Evolutionary conservation across 2,113 vertebrate genomes (phyloP).

Genomic region (Mugil cephalus): DNA sequence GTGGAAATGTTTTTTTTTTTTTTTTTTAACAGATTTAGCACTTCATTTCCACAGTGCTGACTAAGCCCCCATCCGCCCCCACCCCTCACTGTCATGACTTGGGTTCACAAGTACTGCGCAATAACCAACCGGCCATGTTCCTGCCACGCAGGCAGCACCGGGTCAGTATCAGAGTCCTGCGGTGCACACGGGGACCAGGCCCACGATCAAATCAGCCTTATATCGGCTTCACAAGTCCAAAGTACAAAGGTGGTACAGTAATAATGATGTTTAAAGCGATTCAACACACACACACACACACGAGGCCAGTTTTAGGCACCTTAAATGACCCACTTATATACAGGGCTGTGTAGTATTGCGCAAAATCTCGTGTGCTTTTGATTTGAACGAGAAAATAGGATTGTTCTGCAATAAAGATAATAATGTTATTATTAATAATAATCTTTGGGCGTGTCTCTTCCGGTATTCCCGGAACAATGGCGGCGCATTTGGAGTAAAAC

Average conservation of each 20-base stretch:
- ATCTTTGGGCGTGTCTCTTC: slow-evolving; percentile 49
- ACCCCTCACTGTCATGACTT: not conserved
- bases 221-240: slow-evolving; percentile 22
- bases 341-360: not conserved
- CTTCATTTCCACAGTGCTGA: slow-evolving; percentile 58
- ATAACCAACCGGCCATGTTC: slow-evolving; percentile 70
- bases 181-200: slow-evolving; percentile 20
- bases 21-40: slow-evolving; percentile 16
- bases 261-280: too few relatives aligned
- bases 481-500: not conserved
- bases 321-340: rapidly evolving
- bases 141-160: slow-evolving; percentile 86
- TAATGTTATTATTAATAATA: too few relatives aligned
- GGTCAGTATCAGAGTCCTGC: slow-evolving; percentile 46
- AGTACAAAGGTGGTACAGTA: slow-evolving; percentile 5
- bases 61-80: not conserved
- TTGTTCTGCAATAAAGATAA: not conserved
- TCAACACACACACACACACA: too few relatives aligned
- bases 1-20: too few relatives aligned
- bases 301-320: not conserved
- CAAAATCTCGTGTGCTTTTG: not conserved
- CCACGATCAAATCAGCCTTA: slow-evolving; percentile 3
- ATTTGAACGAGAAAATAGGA: not conserved
- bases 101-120: slow-evolving; percentile 54
- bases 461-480: not conserved